These are phyloP conservation scores for Reinhardtius hippoglossoides DNA, from an alignment of 2,113 vertebrate species.

Conservation along the genomic window DNA sequence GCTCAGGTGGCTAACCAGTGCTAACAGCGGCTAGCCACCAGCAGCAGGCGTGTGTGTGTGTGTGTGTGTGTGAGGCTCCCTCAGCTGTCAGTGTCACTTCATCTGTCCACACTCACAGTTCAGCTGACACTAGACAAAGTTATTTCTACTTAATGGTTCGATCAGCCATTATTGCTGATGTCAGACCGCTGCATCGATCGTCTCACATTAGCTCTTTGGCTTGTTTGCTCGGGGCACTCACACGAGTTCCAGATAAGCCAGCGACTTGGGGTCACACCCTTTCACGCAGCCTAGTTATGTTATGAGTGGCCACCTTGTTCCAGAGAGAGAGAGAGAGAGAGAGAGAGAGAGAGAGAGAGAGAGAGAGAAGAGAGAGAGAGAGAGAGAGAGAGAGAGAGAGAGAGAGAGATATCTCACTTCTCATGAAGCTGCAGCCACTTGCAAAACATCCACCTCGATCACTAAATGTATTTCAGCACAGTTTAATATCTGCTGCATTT, in stretches of 20 bases:
- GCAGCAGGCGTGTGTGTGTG: background rate
- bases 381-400: too few relatives aligned
- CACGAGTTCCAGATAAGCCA: slow-evolving; percentile 10
- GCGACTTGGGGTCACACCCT: slow-evolving; percentile 61
- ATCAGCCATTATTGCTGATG: background rate
- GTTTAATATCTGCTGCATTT: background rate
- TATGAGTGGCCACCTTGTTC: slow-evolving; percentile 2
- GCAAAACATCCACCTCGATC: background rate
- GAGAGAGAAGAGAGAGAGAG: too few relatives aligned
- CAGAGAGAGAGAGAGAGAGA: background rate
- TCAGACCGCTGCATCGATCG: background rate
- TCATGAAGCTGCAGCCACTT: background rate
- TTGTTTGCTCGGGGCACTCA: background rate
- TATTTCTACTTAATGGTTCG: too few relatives aligned
- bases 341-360: too few relatives aligned
- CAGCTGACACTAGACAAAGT: background rate
- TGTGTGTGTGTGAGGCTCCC: background rate
- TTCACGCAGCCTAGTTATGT: slow-evolving; percentile 1
- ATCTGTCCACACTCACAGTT: background rate
- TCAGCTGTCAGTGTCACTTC: slow-evolving; percentile 59
- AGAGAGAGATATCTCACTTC: too few relatives aligned
- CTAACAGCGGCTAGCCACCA: slow-evolving; percentile 51
- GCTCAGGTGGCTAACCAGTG: slow-evolving; percentile 41
- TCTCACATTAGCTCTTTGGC: background rate
- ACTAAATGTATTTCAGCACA: too few relatives aligned